Percentiles rank a stretch among this genome's conserved stretches.
Evolutionary conservation across 2,113 vertebrate genomes (phyloP).

Genomic region (Chloropsis hardwickii): DNA sequence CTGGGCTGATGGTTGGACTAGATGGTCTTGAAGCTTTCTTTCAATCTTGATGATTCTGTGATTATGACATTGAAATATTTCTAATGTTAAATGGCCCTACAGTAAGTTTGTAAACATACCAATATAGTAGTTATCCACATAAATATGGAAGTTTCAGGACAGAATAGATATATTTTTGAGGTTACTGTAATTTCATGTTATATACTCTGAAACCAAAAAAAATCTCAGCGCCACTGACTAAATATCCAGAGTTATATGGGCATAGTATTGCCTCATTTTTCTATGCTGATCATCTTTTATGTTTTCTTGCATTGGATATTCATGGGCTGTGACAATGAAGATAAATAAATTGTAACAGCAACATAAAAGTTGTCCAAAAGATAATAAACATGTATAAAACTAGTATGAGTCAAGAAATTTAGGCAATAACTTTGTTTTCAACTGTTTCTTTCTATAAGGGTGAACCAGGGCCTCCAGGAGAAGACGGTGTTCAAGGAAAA

Average conservation of each 20-base stretch:
- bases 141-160: not conserved
- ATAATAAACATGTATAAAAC: not conserved
- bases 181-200: not conserved
- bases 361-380: not conserved
- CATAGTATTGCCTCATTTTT: not conserved
- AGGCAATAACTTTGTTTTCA: not conserved
- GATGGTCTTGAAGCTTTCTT: not conserved
- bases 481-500: conserved; percentile 93
- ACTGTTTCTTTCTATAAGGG: conserved; percentile 77
- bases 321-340: not conserved
- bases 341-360: not conserved
- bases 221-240: not conserved
- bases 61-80: not conserved
- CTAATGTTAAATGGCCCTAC: not conserved
- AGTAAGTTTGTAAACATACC: not conserved
- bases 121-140: not conserved
- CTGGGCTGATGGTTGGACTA: not conserved
- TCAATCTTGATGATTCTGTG: not conserved
- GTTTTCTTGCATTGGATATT: not conserved
- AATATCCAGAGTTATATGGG: not conserved
- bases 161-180: not conserved
- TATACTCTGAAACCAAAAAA: not conserved
- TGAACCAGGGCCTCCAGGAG: conserved; percentile 84
- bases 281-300: not conserved
- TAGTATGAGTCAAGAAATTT: not conserved